These are phyloP conservation scores for Chrysocyon brachyurus DNA, from an alignment of 2,797 vertebrate genomes.

Conservation along the genomic window DNA sequence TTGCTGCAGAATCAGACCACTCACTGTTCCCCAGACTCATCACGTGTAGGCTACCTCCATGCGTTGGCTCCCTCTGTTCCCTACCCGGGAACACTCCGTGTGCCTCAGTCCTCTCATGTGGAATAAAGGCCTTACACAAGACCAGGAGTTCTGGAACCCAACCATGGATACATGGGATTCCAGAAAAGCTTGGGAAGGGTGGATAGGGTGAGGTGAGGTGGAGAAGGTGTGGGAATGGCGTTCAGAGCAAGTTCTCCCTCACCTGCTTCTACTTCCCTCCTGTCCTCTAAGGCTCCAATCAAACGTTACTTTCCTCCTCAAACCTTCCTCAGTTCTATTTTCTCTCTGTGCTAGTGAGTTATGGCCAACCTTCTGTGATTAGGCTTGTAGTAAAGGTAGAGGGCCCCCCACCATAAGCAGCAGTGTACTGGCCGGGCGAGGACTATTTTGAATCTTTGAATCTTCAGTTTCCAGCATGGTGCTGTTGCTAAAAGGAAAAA, in stretches of 20 bases:
- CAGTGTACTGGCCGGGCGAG: neutral
- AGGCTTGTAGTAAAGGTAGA: neutral
- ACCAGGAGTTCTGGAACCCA: neutral
- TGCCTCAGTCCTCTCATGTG: neutral
- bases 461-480: neutral
- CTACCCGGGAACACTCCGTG: neutral
- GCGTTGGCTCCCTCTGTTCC: neutral
- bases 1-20: neutral
- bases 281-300: neutral
- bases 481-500: neutral
- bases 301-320: neutral
- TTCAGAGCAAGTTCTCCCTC: neutral
- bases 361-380: neutral
- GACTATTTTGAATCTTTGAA: constrained; percentile 35
- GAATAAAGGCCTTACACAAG: neutral
- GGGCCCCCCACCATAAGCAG: neutral
- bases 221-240: neutral
- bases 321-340: neutral
- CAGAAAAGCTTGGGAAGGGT: neutral
- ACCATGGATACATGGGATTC: neutral
- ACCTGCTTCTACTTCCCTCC: neutral
- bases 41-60: neutral
- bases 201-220: neutral
- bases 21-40: neutral
- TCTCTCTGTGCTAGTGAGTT: neutral